Percentiles rank a stretch among this genome's conserved stretches.
phyloP scores from a whole-genome alignment of 2,888 invertebrate genomes.

The Platycnemis pennipes region DNA sequence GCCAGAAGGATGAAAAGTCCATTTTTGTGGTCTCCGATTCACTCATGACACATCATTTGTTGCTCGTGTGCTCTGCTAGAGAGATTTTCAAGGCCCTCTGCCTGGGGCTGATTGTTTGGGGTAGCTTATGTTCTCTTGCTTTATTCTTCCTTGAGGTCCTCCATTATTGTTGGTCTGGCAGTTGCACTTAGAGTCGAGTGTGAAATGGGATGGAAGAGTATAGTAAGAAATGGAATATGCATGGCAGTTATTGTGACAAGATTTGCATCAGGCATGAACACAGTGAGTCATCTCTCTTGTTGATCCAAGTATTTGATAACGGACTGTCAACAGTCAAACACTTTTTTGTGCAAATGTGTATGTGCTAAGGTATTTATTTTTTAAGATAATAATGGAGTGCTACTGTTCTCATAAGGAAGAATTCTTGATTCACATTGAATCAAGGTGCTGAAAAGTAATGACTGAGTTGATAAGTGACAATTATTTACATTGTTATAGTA shows the following conservation, averaged over 20 bases:
- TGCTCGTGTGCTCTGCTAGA: too few relatives aligned
- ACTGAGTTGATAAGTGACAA: neutral
- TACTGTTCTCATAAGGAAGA: neutral
- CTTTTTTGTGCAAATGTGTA: neutral
- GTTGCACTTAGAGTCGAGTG: neutral
- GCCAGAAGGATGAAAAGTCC: too few relatives aligned
- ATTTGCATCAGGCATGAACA: neutral
- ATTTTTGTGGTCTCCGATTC: too few relatives aligned
- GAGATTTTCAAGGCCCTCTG: too few relatives aligned
- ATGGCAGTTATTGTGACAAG: neutral
- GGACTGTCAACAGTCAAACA: neutral
- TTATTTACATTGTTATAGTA: too few relatives aligned
- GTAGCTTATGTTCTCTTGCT: too few relatives aligned
- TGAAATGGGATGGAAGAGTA: neutral
- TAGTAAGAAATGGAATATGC: neutral
- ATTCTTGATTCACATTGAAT: conserved; percentile 5
- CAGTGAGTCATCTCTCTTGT: neutral
- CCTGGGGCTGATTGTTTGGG: too few relatives aligned
- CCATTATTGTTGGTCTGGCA: neutral
- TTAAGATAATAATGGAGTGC: neutral
- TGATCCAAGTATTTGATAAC: neutral
- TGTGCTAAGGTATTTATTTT: neutral
- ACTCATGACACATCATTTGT: too few relatives aligned
- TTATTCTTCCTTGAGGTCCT: too few relatives aligned
- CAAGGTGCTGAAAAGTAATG: neutral